Evolutionary conservation across 2,797 vertebrate species (phyloP), one percentile per base, ranked within the genome.

Genomic region (Caiman crocodilus): DNA sequence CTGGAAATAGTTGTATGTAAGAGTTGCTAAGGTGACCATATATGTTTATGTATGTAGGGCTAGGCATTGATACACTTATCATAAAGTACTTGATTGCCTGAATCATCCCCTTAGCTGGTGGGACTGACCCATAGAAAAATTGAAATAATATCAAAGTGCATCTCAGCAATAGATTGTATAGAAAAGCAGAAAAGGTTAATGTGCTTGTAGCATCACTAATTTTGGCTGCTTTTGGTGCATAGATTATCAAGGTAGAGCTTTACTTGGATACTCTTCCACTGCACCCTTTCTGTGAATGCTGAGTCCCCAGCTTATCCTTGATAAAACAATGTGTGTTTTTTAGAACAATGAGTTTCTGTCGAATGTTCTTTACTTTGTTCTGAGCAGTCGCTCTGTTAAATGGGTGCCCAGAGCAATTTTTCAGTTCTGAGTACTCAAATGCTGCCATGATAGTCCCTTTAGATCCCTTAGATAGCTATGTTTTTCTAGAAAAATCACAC

Each of bases 301-400:
- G 32, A 35, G 30, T 23, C 20, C 67, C 23, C 35, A 23, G 60
- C 32, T 0, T 0, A 2, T 55, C 16, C 88, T 75, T 87, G 17
- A 57, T 76, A 80, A 64, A 81, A 50, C 35, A 35, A 56, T 56
- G 15, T 58, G 2, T n/a, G 14, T 4, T 79, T 4, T 79, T 84
- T 85, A 75, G 17, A 63, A 56, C 60, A 17, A 83, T 63, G 55
- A 63, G 28, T 30, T 73, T 90, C n/a, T 93, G 55, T 42, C 18
- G 64, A 75, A 78, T 35, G 4, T 55, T 59, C 26, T 8, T 79
- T 76, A 0, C 1, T 7, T 74, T 92, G 64, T 25, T 85, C 1
- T 61, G 80, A 10, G 42, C 42, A 50, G 42, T 50, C 10, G 42
- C 42, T 50, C 42, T 50, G 42, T 50, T 10, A 50, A 50, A 50